Percentiles rank a stretch among this genome's conserved stretches.
Conservation (phyloP, 64 coral and sea anemone species). For the Stichodactyla mertensii region DNA sequence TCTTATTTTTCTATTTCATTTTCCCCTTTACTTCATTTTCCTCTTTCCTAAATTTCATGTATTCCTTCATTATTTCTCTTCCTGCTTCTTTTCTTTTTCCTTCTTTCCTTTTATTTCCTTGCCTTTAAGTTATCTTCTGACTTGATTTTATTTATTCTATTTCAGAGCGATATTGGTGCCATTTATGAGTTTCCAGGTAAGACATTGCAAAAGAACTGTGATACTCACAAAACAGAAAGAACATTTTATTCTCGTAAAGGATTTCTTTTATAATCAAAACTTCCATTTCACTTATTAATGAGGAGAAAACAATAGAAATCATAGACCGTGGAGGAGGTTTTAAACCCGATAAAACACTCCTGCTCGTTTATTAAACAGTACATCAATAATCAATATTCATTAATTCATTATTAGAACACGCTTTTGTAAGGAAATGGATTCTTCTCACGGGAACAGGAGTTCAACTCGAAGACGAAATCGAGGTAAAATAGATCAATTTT, state of each 20-base stretch:
- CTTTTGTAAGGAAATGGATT: slow-evolving; percentile 56
- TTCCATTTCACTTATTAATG: too few species aligned
- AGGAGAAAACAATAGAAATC: too few species aligned
- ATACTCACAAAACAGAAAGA: background rate
- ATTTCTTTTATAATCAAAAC: too few species aligned
- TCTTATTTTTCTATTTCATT: background rate
- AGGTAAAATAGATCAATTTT: background rate
- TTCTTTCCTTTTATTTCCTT: background rate
- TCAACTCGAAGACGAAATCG: slow-evolving; percentile 15
- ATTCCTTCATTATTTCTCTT: too few species aligned
- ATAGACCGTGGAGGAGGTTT: too few species aligned
- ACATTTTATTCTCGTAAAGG: too few species aligned
- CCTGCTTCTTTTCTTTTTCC: background rate
- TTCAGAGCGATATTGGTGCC: slow-evolving; percentile 11
- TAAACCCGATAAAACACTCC: too few species aligned
- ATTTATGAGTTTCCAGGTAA: slow-evolving; percentile 25
- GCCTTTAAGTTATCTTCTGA: background rate
- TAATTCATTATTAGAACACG: slow-evolving; percentile 24
- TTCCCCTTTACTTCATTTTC: too few species aligned
- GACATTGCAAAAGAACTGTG: background rate
- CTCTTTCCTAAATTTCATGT: background rate
- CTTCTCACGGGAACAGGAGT: slow-evolving; percentile 31
- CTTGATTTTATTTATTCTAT: background rate
- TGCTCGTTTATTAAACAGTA: background rate
- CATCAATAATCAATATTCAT: background rate